These are phyloP conservation scores for Theonella swinhoei DNA, from an alignment of 37 sponge, comb jelly and placozoan genomes.

Conservation along the genomic window DNA sequence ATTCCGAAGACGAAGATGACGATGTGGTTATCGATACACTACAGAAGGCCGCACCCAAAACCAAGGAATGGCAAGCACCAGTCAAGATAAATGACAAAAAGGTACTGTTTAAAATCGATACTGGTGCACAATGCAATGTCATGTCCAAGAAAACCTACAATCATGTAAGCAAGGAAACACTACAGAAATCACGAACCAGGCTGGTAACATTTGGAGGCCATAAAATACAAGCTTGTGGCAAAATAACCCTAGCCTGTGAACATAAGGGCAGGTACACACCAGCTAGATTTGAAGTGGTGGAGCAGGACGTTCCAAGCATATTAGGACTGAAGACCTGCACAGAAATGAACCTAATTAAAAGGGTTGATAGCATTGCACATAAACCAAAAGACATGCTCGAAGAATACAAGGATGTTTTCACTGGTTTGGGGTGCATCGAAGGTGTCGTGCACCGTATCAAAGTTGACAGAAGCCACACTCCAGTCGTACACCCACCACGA, in stretches of 20 bases:
- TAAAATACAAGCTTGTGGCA: conserved; percentile 8
- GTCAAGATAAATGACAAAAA: conserved; percentile 1
- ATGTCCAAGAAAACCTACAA: conserved; percentile 19
- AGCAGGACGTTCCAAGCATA: conserved; percentile 23
- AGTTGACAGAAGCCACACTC: background rate
- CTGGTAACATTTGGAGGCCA: conserved; percentile 39
- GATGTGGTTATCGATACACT: no score
- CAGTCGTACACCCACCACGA: conserved; percentile 36
- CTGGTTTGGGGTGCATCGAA: conserved; percentile 19
- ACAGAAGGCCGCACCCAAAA: no score
- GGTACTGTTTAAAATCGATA: conserved; percentile 24
- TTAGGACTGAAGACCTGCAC: background rate
- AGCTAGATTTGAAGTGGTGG: conserved; percentile 10
- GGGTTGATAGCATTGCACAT: conserved; percentile 1
- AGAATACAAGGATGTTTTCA: conserved; percentile 23
- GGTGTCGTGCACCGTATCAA: conserved; percentile 13
- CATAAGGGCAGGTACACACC: conserved; percentile 7
- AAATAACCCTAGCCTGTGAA: conserved; percentile 11
- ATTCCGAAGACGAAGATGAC: no score
- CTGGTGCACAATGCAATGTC: conserved; percentile 54
- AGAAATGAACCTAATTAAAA: conserved; percentile 20
- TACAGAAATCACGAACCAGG: conserved; percentile 7
- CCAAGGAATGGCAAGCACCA: background rate
- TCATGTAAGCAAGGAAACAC: conserved; percentile 2
- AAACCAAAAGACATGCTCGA: conserved; percentile 1